Percentiles rank a stretch among this genome's conserved stretches.
phyloP scores from a whole-genome alignment of 2,888 invertebrate genomes.

The Drosophila sordidapex region DNA sequence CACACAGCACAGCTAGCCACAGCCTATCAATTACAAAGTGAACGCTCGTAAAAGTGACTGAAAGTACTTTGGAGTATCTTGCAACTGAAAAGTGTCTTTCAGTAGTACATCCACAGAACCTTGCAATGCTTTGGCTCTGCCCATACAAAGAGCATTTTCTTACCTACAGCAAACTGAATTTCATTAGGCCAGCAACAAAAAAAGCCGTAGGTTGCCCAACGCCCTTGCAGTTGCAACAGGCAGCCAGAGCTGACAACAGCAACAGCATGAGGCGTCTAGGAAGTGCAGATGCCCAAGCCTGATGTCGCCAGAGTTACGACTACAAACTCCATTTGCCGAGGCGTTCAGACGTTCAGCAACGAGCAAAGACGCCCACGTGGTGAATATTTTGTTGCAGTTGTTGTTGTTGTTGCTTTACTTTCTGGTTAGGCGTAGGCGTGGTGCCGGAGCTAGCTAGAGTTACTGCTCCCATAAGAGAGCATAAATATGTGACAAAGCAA shows the following conservation, averaged over 20 bases:
- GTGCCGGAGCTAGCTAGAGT: slow-evolving; percentile 19
- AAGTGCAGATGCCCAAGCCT: slow-evolving; percentile 34
- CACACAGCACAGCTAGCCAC: slow-evolving; percentile 5
- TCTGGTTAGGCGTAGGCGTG: slow-evolving; percentile 36
- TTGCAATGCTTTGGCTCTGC: slow-evolving; percentile 12
- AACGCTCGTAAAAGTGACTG: slow-evolving; percentile 28
- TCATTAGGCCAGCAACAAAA: slow-evolving; percentile 36
- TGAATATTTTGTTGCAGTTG: background rate
- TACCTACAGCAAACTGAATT: slow-evolving; percentile 60
- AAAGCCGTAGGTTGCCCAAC: slow-evolving; percentile 50
- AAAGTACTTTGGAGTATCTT: slow-evolving; percentile 38
- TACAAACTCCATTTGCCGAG: slow-evolving; percentile 47
- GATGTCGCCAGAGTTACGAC: slow-evolving; percentile 55
- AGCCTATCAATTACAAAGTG: slow-evolving; percentile 54
- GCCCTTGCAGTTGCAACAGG: slow-evolving; percentile 44
- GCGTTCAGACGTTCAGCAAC: slow-evolving; percentile 36
- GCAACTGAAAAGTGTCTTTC: background rate
- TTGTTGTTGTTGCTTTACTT: slow-evolving; percentile 6
- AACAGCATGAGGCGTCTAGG: slow-evolving; percentile 50
- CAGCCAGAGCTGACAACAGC: slow-evolving; percentile 12
- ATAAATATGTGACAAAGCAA: slow-evolving; percentile 19
- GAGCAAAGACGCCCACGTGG: slow-evolving; percentile 38
- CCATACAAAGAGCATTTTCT: slow-evolving; percentile 14
- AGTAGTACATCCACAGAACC: slow-evolving; percentile 2
- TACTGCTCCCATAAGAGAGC: slow-evolving; percentile 17